Evolutionary conservation across 2,797 vertebrate genomes (phyloP), one percentile per base, ranked within the genome.

Genomic region (Moxostoma hubbsi): DNA sequence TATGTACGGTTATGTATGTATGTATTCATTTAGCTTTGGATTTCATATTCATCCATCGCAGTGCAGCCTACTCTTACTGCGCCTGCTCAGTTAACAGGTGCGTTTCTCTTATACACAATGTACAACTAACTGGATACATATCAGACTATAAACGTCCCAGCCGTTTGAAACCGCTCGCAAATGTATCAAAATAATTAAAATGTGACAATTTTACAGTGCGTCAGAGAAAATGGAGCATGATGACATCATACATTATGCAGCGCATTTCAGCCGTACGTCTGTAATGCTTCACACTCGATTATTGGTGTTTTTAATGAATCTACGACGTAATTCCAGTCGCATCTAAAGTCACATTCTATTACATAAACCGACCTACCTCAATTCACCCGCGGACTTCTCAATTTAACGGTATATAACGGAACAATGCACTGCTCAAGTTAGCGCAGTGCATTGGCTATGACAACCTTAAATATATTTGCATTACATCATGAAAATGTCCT

Each of bases 221-320:
- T 75, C 79, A 47, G 57, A 77, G 18, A 63, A 67, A 81, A 76
- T 45, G 63, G 46, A 70, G 77, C 75, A 59, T 67, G 71, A 81
- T 86, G 82, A 86, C 85, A 79, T 86, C 80, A 86, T 70, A 11
- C 50, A 72, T 77, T 69, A 65, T 62, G 82, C 77, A 80, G 77
- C 67, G 66, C 66, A 46, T 58, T 18, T 58, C 12, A 5, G 51
- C 7, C 55, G 15, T 74, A 45, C 57, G 16, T 45, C 13, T 8
- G 7, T 5, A 24, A 46, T 8, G 15, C 8, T 1, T 16, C 62
- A 15, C 53, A 65, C 59, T 47, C 45, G 13, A 2, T 45, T 69
- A 13, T 8, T 11, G 0, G 0, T 46, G 11, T 58, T 61, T 55
- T 18, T 1, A 12, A n/a, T 8, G 4, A 5, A 11, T 53, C 3